Conservation (phyloP, 2,888 invertebrate genomes). For the Stictocephala bisonia region DNA sequence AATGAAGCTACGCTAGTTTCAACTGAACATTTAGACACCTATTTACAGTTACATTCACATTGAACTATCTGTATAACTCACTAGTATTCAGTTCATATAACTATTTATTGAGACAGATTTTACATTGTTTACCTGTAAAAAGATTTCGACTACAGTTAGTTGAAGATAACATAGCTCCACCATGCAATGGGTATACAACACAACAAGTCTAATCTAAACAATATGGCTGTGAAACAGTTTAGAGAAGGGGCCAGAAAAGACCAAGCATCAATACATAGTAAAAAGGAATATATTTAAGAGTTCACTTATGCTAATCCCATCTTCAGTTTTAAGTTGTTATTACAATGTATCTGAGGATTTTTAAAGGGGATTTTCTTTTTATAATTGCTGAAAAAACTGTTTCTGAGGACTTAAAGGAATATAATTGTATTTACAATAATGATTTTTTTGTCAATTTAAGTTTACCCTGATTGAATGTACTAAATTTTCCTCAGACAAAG, state of each 20-base stretch:
- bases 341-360: too few species aligned
- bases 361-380: too few species aligned
- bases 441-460: too few species aligned
- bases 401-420: too few species aligned
- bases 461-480: too few species aligned
- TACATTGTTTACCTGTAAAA: background rate
- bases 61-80: conserved; percentile 36
- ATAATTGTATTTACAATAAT: too few species aligned
- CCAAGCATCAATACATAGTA: background rate
- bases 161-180: conserved; percentile 56
- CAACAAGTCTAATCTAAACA: conserved; percentile 41
- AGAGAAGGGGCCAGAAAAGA: conserved; percentile 1
- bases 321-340: too few species aligned
- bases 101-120: background rate
- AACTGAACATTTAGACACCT: conserved; percentile 48
- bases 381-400: too few species aligned
- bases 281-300: background rate
- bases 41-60: conserved; percentile 40
- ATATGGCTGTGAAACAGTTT: conserved; percentile 24
- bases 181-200: conserved; percentile 51
- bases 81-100: background rate
- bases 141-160: conserved; percentile 49
- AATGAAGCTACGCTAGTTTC: conserved; percentile 56
- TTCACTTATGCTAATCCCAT: too few species aligned
- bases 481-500: too few species aligned